Base-by-base conservation (phyloP, 2,113 vertebrate genomes). In the Chiloscyllium plagiosum region DNA sequence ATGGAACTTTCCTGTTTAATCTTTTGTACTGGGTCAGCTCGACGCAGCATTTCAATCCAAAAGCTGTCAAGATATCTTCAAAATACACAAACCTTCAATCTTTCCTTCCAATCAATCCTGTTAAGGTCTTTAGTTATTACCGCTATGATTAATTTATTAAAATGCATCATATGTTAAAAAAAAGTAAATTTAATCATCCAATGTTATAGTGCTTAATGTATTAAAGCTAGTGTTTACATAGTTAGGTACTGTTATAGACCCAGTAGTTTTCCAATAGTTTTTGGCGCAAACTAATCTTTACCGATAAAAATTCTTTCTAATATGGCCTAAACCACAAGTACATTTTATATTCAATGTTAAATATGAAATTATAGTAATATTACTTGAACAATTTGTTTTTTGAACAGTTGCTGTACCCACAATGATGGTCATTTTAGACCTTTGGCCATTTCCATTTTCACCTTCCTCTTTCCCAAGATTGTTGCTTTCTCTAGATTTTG, bases 1-100 rank as follows among this genome's bases (percentile, higher is more conserved):
- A 95, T 95, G 69, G 94, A 70, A 50, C 94, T 72, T 95, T n/a
- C n/a, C 94, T 76, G 42, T 95, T 95, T 72, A 95, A 95, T 72
- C 42, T 95, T 29, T 95, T 76, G 37, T 33, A 52, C 69, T 76
- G 26, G 68, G 94, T 76, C 69, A 72, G 68, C 52, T 95, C 42
- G 66, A 93, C 66, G 89, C 87, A 33, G 52, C 61, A 90, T 90
- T 90, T 90, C 52, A 89, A 89, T 89, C 52, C 86, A 92, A n/a
- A 29, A 68, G 61, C 89, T 93, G 61, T 93, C 61, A 93, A 42
- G 61, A 93, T 93, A 93, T 93, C 61, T 93, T 93, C 61, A 65
- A 92, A 61, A 92, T 80, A n/a, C 56, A 92, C 89, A 92, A n/a
- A 65, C 65, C 89, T 92, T 92, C 56, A n/a, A 66, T 93, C 33